A percentile compares a stretch with the other conserved stretches of the same genome.
Evolutionary conservation across 2,888 invertebrate genomes (phyloP).

Genomic region (Lysandra bellargus): DNA sequence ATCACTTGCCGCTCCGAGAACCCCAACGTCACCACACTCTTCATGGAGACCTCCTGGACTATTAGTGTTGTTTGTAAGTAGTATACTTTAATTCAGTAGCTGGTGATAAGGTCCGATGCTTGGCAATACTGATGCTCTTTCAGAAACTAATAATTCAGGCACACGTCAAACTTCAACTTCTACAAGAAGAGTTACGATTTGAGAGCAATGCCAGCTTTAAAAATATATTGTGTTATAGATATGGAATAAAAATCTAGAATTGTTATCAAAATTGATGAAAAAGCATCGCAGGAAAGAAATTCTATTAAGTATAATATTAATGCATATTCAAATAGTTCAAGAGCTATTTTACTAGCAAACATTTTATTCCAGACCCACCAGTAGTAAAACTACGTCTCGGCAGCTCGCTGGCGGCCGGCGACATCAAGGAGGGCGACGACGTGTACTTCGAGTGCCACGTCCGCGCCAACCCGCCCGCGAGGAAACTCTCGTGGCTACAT

Average conservation of each 20-base stretch:
- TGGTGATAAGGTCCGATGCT: too few relatives aligned
- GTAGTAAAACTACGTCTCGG: slow-evolving; percentile 90
- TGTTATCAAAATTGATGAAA: too few relatives aligned
- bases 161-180: too few relatives aligned
- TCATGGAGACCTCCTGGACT: slow-evolving; percentile 91
- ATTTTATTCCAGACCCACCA: slow-evolving; percentile 85
- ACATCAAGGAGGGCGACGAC: slow-evolving; percentile 96
- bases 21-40: slow-evolving; percentile 92
- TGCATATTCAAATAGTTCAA: background rate
- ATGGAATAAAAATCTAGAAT: too few relatives aligned
- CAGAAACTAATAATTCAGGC: too few relatives aligned
- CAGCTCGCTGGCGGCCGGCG: slow-evolving; percentile 90
- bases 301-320: too few relatives aligned
- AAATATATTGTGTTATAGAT: background rate
- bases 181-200: background rate
- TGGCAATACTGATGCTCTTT: too few relatives aligned
- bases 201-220: background rate
- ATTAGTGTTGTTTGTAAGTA: slow-evolving; percentile 95
- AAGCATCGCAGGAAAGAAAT: too few relatives aligned
- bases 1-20: slow-evolving; percentile 95
- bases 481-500: slow-evolving; percentile 92
- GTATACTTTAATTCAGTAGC: background rate
- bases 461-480: slow-evolving; percentile 91
- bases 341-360: background rate
- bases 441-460: slow-evolving; percentile 96